phyloP scores from a whole-genome alignment of 1,140 invertebrate genomes.

The Cephus cinctus region DNA sequence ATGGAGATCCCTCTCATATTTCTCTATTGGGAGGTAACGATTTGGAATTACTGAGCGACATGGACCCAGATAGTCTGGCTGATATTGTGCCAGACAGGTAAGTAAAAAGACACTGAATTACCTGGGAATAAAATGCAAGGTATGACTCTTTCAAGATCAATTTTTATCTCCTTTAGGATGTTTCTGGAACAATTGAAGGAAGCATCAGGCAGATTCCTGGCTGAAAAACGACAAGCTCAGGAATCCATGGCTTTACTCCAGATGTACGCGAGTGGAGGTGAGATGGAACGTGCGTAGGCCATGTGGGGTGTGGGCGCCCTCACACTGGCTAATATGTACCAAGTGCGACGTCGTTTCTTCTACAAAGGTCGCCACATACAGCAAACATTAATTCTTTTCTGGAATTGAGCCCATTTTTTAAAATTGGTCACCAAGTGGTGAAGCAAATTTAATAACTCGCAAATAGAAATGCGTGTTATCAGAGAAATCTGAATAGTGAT shows the following conservation, averaged over 20 bases:
- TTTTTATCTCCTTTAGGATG: constrained; percentile 54
- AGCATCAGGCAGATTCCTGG: constrained; percentile 74
- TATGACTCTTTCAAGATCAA: constrained; percentile 3
- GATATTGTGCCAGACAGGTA: constrained; percentile 77
- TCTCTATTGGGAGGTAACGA: constrained; percentile 78
- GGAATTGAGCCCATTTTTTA: constrained; percentile 50
- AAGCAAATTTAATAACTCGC: no score
- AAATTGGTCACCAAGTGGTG: no score
- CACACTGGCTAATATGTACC: constrained; percentile 52
- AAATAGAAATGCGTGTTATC: background rate
- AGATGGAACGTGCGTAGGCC: constrained; percentile 55
- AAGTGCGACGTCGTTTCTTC: constrained; percentile 48
- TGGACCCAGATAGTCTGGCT: constrained; percentile 79
- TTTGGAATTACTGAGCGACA: constrained; percentile 77
- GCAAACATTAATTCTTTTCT: constrained; percentile 50
- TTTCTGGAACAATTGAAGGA: constrained; percentile 82
- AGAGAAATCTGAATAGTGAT: background rate
- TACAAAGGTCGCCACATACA: constrained; percentile 50
- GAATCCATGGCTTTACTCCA: constrained; percentile 77
- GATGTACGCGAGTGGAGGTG: constrained; percentile 52
- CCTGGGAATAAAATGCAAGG: background rate
- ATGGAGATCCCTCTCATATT: constrained; percentile 77
- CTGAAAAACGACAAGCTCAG: constrained; percentile 79
- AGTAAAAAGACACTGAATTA: constrained; percentile 1
- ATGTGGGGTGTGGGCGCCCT: constrained; percentile 56